These are phyloP conservation scores for Merodon equestris DNA, from an alignment of 2,888 invertebrate genomes.

Conservation along the genomic window DNA sequence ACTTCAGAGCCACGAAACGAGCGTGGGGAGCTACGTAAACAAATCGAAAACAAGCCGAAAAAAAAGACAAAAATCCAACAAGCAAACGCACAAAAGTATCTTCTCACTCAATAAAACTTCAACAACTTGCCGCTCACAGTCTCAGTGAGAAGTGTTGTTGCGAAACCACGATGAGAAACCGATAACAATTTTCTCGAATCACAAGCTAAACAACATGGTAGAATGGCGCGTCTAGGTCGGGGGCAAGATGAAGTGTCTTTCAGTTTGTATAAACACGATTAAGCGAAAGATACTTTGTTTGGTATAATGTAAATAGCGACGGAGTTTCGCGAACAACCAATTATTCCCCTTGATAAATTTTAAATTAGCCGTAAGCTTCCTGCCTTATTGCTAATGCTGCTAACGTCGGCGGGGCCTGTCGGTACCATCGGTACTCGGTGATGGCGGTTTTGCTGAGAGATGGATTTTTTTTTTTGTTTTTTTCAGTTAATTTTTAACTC, in stretches of 20 bases:
- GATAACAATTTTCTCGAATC: constrained; percentile 46
- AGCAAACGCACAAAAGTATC: constrained; percentile 36
- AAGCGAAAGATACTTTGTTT: constrained; percentile 56
- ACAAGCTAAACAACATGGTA: too few species aligned
- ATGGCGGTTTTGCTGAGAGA: constrained; percentile 42
- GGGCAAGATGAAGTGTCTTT: constrained; percentile 20
- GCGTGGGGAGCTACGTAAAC: not conserved
- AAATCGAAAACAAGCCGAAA: constrained; percentile 21
- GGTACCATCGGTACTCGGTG: constrained; percentile 35
- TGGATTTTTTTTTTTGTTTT: constrained; percentile 56
- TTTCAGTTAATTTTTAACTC: constrained; percentile 63
- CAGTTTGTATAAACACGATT: constrained; percentile 57
- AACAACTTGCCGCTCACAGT: constrained; percentile 38
- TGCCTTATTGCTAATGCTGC: not conserved
- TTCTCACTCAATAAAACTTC: constrained; percentile 67
- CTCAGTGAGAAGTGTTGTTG: not conserved
- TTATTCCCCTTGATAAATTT: constrained; percentile 67
- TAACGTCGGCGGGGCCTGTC: not conserved
- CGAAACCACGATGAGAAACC: constrained; percentile 34
- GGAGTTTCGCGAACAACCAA: constrained; percentile 63
- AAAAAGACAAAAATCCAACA: not conserved
- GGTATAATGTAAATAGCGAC: constrained; percentile 60
- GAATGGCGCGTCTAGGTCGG: constrained; percentile 9
- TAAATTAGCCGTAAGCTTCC: constrained; percentile 63
- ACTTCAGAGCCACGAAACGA: constrained; percentile 18